phyloP scores from a whole-genome alignment of 2,113 vertebrate genomes.

The Mixornis gularis region DNA sequence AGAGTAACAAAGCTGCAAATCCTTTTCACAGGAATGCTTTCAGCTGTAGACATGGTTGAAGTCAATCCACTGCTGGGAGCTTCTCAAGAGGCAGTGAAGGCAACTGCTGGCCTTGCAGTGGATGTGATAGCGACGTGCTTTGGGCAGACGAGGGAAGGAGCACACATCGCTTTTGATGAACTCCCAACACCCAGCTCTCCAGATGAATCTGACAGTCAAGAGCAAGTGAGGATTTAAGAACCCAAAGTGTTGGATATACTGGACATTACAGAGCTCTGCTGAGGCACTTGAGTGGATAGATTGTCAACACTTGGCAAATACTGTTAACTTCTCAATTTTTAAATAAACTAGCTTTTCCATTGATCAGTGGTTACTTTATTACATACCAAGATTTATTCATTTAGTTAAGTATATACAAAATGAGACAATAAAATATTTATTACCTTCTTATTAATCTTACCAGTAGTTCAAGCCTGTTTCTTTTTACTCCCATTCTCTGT shows the following conservation, averaged over 20 bases:
- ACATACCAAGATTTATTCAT: constrained; percentile 43
- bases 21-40: constrained; percentile 83
- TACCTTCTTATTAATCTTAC: constrained; percentile 63
- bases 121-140: constrained; percentile 89
- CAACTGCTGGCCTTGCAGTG: constrained; percentile 83
- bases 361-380: constrained; percentile 55
- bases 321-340: constrained; percentile 26
- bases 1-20: neutral
- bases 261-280: constrained; percentile 45
- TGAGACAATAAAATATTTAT: constrained; percentile 72
- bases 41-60: constrained; percentile 92
- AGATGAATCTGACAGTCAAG: constrained; percentile 73
- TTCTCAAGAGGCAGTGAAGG: constrained; percentile 80
- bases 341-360: constrained; percentile 60
- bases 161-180: constrained; percentile 73
- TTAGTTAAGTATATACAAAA: constrained; percentile 59
- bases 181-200: constrained; percentile 81
- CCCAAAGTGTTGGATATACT: neutral
- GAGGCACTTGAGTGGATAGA: constrained; percentile 14
- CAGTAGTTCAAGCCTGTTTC: constrained; percentile 49
- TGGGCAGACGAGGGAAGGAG: constrained; percentile 89
- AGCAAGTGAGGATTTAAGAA: constrained; percentile 74
- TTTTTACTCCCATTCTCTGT: constrained; percentile 37
- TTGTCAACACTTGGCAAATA: constrained; percentile 44
- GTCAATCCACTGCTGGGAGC: constrained; percentile 88